These are phyloP conservation scores for Xerus inauris DNA, from an alignment of 2,113 vertebrate genomes.

Conservation along the genomic window DNA sequence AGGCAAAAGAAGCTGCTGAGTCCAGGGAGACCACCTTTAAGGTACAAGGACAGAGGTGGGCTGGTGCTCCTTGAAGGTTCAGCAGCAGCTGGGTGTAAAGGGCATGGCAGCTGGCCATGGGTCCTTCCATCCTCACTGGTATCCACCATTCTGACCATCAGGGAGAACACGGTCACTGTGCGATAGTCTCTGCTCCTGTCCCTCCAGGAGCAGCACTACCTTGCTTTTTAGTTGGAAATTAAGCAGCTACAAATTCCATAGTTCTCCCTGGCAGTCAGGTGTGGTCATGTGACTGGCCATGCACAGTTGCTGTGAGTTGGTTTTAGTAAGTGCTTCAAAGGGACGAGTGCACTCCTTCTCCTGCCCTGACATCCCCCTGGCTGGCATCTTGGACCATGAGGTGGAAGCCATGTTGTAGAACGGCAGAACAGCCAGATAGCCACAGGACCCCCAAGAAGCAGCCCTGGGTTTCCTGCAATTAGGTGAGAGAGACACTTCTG, in stretches of 20 bases:
- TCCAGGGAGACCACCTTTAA: not conserved
- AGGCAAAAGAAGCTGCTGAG: not conserved
- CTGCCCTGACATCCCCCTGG: not conserved
- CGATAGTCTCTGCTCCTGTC: not conserved
- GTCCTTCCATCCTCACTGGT: too few species aligned
- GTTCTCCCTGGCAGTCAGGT: not conserved
- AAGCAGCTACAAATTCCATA: not conserved
- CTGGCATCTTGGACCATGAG: not conserved
- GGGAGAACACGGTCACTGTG: fast-evolving
- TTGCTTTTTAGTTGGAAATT: not conserved
- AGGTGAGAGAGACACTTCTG: not conserved
- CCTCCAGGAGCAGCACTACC: not conserved
- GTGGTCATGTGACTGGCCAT: not conserved
- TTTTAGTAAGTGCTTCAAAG: not conserved
- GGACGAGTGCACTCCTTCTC: fast-evolving
- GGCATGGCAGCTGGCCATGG: fast-evolving
- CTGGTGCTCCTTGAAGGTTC: not conserved
- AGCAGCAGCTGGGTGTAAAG: too few species aligned
- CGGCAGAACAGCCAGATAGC: not conserved
- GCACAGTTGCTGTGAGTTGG: too few species aligned
- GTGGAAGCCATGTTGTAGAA: not conserved
- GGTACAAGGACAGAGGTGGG: not conserved
- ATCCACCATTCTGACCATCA: fast-evolving
- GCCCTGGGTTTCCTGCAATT: fast-evolving
- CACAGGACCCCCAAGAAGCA: fast-evolving